phyloP scores from a whole-genome alignment of 1,140 invertebrate species.

The Dendroctonus valens region DNA sequence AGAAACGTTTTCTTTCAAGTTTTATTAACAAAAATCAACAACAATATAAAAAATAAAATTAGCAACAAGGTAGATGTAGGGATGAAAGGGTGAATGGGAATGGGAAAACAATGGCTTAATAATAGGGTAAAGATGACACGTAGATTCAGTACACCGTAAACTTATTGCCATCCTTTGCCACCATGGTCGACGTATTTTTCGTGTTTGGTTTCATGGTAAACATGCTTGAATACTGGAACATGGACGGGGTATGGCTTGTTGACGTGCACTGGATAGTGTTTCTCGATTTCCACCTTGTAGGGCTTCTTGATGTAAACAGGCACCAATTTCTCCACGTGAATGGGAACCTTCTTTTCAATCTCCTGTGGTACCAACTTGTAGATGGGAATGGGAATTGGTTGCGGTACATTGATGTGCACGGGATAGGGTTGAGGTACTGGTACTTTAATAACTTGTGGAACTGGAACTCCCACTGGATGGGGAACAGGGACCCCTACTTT shows the following conservation, averaged over 20 bases:
- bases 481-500: constrained; percentile 73
- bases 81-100: neutral
- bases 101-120: neutral
- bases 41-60: constrained; percentile 9
- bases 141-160: constrained; percentile 3
- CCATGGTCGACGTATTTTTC: constrained; percentile 36
- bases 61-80: neutral
- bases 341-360: constrained; percentile 73
- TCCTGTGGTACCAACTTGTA: constrained; percentile 64
- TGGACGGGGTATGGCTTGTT: constrained; percentile 73
- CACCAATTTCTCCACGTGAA: constrained; percentile 72
- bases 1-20: neutral
- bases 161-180: constrained; percentile 36
- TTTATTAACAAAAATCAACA: constrained; percentile 22
- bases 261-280: constrained; percentile 72
- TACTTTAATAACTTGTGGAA: constrained; percentile 71
- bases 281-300: constrained; percentile 74
- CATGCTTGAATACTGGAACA: constrained; percentile 77
- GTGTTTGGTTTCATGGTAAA: constrained; percentile 57
- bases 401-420: constrained; percentile 67
- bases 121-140: constrained; percentile 9
- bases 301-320: constrained; percentile 75
- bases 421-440: constrained; percentile 75
- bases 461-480: constrained; percentile 70
- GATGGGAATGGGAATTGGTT: constrained; percentile 71